A percentile compares a stretch with the other conserved stretches of the same genome.
These are phyloP conservation scores for Brachirus orientalis DNA, from an alignment of 2,113 vertebrate genomes.

Conservation along the genomic window DNA sequence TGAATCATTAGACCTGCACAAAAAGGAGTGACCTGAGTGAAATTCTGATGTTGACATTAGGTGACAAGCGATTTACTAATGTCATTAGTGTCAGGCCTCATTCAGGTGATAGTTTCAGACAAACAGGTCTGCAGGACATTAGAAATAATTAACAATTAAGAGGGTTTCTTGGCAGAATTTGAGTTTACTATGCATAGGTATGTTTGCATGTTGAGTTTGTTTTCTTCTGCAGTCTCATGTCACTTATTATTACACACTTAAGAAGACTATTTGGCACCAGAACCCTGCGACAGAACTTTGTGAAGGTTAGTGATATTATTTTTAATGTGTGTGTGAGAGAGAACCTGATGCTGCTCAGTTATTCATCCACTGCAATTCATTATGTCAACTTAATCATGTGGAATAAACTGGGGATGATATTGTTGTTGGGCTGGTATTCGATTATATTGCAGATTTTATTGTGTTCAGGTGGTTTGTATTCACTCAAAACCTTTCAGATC, in stretches of 20 bases:
- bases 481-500: too few relatives aligned
- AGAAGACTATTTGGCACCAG: not conserved
- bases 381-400: not conserved
- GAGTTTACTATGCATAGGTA: too few relatives aligned
- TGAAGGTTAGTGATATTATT: not conserved
- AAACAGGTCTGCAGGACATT: not conserved
- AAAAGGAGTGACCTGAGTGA: slow-evolving; percentile 19
- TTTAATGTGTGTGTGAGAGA: too few relatives aligned
- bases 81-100: slow-evolving; percentile 37
- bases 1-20: slow-evolving; percentile 66
- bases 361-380: not conserved
- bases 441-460: too few relatives aligned
- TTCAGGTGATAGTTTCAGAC: slow-evolving; percentile 12
- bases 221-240: too few relatives aligned
- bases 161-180: too few relatives aligned
- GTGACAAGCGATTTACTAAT: slow-evolving; percentile 22
- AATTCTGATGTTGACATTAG: slow-evolving; percentile 29
- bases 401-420: too few relatives aligned
- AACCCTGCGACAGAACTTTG: too few relatives aligned
- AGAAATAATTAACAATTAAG: not conserved
- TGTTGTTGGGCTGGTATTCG: too few relatives aligned
- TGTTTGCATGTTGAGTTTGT: too few relatives aligned
- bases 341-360: slow-evolving; percentile 1
- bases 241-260: not conserved
- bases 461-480: too few relatives aligned